Conservation (phyloP, 2,797 vertebrate species). For the Ctenochaetus hawaiiensis region DNA sequence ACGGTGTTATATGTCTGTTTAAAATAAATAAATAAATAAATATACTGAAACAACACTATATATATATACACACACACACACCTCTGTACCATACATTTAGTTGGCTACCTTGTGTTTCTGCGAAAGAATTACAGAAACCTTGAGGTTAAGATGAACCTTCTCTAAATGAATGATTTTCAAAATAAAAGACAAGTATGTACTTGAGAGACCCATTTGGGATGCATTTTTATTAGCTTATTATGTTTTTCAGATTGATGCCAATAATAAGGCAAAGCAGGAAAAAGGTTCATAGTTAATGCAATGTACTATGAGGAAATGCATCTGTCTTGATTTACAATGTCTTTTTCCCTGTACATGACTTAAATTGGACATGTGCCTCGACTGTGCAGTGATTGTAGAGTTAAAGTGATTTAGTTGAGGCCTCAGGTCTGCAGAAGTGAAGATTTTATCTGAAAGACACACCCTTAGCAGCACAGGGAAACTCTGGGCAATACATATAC, state of each 20-base stretch:
- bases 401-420: conserved; percentile 22
- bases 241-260: conserved; percentile 3
- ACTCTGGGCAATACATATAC: conserved; percentile 3
- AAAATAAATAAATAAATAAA: too few species aligned
- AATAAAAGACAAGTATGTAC: not conserved
- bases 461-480: not conserved
- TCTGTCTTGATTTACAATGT: not conserved
- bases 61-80: too few species aligned
- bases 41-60: too few species aligned
- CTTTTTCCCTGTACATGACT: not conserved
- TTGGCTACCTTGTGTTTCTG: not conserved
- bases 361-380: conserved; percentile 5
- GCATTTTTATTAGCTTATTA: not conserved
- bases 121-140: not conserved
- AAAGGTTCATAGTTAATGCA: not conserved
- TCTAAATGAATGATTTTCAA: too few species aligned
- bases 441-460: not conserved
- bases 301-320: not conserved
- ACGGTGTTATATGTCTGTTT: not conserved
- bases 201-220: not conserved
- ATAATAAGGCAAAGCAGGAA: not conserved
- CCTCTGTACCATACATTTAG: not conserved
- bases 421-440: conserved; percentile 5
- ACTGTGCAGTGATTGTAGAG: conserved; percentile 6
- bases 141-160: not conserved